Conservation (phyloP, 2,888 invertebrate genomes). For the Mythimna lalbum region DNA sequence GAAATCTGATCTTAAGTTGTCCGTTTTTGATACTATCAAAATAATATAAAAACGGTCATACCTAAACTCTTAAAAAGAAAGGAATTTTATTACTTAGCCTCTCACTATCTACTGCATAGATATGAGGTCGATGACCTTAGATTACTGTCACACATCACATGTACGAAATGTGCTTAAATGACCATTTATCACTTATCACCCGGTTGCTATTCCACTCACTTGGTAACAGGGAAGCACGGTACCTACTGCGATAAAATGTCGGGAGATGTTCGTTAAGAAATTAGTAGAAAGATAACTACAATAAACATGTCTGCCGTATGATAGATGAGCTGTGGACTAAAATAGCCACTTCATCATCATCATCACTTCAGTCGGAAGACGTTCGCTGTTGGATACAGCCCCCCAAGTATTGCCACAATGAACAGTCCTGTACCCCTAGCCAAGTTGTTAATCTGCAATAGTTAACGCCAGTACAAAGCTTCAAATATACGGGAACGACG, state of each 20-base stretch:
- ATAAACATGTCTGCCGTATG: constrained; percentile 1
- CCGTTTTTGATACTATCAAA: background rate
- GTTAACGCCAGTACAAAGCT: too few species aligned
- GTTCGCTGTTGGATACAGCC: too few species aligned
- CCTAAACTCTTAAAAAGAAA: constrained; percentile 8
- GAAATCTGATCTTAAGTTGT: background rate
- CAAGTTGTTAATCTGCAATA: too few species aligned
- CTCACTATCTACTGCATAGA: constrained; percentile 40
- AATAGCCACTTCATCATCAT: too few species aligned
- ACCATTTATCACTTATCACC: constrained; percentile 37
- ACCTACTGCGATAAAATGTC: constrained; percentile 45
- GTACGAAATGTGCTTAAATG: constrained; percentile 49
- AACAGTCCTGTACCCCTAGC: too few species aligned
- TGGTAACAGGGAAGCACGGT: constrained; percentile 38
- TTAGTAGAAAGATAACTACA: constrained; percentile 18
- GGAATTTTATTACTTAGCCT: constrained; percentile 35
- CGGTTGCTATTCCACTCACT: constrained; percentile 36
- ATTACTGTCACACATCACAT: constrained; percentile 41
- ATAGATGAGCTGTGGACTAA: too few species aligned
- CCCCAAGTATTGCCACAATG: too few species aligned
- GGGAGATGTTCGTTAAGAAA: constrained; percentile 27
- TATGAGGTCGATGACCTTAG: constrained; percentile 60
- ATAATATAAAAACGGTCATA: background rate
- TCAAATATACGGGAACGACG: too few species aligned
- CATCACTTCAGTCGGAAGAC: too few species aligned